phyloP scores from a whole-genome alignment of 2,888 invertebrate genomes.

The Abscondita cerata region DNA sequence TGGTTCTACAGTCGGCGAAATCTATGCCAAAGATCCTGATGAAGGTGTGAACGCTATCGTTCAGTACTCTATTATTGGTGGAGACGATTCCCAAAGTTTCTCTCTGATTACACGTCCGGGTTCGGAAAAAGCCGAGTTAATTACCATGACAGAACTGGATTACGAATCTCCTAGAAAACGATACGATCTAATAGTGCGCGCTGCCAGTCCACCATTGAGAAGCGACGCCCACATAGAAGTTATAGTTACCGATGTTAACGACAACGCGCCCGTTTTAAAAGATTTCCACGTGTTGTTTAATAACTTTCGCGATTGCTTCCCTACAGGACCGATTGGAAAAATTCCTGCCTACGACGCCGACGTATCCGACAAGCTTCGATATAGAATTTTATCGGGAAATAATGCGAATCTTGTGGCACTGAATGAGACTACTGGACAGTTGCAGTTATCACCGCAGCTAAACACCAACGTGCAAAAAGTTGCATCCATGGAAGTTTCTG shows the following conservation, averaged over 20 bases:
- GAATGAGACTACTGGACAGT: conserved; percentile 82
- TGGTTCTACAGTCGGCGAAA: conserved; percentile 90
- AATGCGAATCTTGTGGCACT: conserved; percentile 88
- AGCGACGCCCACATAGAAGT: conserved; percentile 90
- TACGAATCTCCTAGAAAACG: conserved; percentile 94
- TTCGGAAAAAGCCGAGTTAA: conserved; percentile 84
- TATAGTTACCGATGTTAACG: conserved; percentile 91
- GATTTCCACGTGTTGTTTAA: conserved; percentile 94
- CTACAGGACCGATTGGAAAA: conserved; percentile 87
- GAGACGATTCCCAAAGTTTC: conserved; percentile 89
- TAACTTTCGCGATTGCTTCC: conserved; percentile 93
- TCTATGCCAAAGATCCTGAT: conserved; percentile 90
- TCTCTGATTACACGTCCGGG: conserved; percentile 81
- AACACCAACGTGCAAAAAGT: conserved; percentile 95
- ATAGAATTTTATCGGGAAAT: conserved; percentile 88
- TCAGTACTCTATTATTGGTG: conserved; percentile 93
- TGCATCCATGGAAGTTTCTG: conserved; percentile 93
- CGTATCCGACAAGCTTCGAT: conserved; percentile 85
- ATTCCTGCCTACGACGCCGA: conserved; percentile 96
- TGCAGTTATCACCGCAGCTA: conserved; percentile 88
- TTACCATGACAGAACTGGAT: conserved; percentile 91
- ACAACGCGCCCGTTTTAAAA: conserved; percentile 89
- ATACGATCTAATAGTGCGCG: conserved; percentile 87
- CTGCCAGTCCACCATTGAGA: conserved; percentile 88
- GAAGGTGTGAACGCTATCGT: conserved; percentile 91